phyloP scores from a whole-genome alignment of 2,797 vertebrate genomes.

The Lindbergichthys nudifrons region DNA sequence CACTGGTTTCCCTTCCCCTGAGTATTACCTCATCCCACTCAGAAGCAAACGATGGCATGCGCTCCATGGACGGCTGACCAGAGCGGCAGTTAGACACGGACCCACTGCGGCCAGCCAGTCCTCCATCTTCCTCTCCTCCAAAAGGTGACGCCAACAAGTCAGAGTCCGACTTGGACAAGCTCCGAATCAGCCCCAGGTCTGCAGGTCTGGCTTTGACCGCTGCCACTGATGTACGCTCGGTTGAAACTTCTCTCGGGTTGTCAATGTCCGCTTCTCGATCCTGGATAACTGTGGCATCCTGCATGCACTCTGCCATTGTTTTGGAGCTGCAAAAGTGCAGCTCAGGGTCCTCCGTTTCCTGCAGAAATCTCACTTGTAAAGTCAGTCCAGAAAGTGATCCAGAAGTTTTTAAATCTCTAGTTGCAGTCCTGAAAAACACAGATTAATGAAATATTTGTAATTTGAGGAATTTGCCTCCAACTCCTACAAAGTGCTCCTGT shows the following conservation, averaged over 20 bases:
- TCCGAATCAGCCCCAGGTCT: conserved; percentile 92
- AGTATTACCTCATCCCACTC: conserved; percentile 98
- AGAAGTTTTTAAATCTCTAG: conserved; percentile 30
- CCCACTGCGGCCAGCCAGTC: conserved; percentile 91
- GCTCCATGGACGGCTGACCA: conserved; percentile 90
- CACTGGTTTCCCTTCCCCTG: conserved; percentile 57
- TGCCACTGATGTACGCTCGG: conserved; percentile 35
- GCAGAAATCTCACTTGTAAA: conserved; percentile 38
- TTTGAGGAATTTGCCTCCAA: conserved; percentile 24
- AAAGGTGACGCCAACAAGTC: conserved; percentile 92
- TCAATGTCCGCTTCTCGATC: conserved; percentile 47
- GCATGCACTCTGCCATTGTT: conserved; percentile 76
- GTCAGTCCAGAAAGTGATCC: conserved; percentile 39
- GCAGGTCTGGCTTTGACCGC: conserved; percentile 83
- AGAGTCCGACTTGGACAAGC: conserved; percentile 96
- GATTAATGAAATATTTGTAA: conserved; percentile 11
- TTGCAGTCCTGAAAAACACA: conserved; percentile 40
- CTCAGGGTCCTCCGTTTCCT: conserved; percentile 47
- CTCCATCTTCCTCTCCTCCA: conserved; percentile 90
- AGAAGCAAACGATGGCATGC: conserved; percentile 94
- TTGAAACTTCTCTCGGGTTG: conserved; percentile 56
- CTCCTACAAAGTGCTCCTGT: conserved; percentile 78
- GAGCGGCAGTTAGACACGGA: conserved; percentile 92
- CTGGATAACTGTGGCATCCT: conserved; percentile 72
- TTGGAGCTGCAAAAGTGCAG: conserved; percentile 34